Evolutionary conservation across 2,113 vertebrate species (phyloP).

Genomic region (Nerophis ophidion): DNA sequence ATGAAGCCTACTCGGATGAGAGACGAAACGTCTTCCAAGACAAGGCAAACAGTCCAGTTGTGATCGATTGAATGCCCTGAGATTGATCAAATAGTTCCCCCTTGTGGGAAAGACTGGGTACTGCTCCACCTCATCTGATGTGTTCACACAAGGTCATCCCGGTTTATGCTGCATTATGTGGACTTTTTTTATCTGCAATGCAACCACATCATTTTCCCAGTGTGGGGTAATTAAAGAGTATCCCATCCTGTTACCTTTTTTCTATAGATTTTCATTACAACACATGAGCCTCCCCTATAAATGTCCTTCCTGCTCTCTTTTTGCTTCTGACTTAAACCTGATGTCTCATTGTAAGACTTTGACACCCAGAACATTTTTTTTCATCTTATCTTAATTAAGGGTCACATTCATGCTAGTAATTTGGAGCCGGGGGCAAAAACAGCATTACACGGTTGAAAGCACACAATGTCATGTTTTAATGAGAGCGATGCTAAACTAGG

Average conservation of each 20-base stretch:
- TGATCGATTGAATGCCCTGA: too few relatives aligned
- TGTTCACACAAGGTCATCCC: conserved; percentile 44
- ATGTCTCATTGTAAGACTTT: conserved; percentile 26
- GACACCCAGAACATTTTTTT: conserved; percentile 19
- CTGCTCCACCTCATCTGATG: conserved; percentile 18
- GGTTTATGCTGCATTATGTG: conserved; percentile 32
- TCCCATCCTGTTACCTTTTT: background rate
- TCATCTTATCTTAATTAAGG: conserved; percentile 39
- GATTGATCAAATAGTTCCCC: conserved; percentile 42
- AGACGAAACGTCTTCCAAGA: too few relatives aligned
- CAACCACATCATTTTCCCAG: too few relatives aligned
- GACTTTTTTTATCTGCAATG: too few relatives aligned
- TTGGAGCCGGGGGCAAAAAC: too few relatives aligned
- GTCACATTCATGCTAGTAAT: background rate
- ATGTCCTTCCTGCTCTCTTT: conserved; percentile 37
- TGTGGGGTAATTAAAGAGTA: too few relatives aligned
- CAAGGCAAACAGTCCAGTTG: too few relatives aligned
- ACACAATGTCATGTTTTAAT: too few relatives aligned
- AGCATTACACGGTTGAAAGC: too few relatives aligned
- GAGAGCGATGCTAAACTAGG: too few relatives aligned
- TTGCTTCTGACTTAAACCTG: conserved; percentile 20
- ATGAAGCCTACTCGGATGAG: too few relatives aligned
- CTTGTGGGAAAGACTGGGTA: conserved; percentile 43
- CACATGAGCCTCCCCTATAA: conserved; percentile 38
- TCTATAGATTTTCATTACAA: conserved; percentile 37